Conservation (phyloP, 30 jellyfish, hydroid and myxozoan species). For the Aurelia sp. region DNA sequence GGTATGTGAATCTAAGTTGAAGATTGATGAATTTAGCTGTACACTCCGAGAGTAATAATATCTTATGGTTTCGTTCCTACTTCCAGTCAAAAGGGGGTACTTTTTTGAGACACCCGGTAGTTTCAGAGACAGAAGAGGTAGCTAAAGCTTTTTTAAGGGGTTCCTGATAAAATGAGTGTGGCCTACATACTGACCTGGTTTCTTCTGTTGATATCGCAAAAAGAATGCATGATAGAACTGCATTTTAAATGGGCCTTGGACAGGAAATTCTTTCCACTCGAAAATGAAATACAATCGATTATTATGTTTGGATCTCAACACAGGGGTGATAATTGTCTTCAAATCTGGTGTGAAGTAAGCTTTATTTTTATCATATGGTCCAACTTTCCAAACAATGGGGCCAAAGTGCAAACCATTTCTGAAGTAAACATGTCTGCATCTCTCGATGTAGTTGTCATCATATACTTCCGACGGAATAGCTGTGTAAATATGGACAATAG, state of each 20-base stretch:
- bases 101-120: too few species aligned
- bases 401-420: slow-evolving; percentile 23
- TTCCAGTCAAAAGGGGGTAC: too few species aligned
- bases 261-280: not conserved
- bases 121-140: too few species aligned
- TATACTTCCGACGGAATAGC: slow-evolving; percentile 4
- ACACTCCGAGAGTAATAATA: too few species aligned
- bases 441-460: not conserved
- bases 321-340: slow-evolving; percentile 10
- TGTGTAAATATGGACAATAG: slow-evolving; percentile 14
- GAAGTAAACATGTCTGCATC: slow-evolving; percentile 4
- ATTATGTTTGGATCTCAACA: not conserved
- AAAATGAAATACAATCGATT: not conserved
- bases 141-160: too few species aligned
- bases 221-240: not conserved
- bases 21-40: too few species aligned
- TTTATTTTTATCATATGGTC: not conserved
- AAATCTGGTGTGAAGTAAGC: not conserved
- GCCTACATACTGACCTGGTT: not conserved
- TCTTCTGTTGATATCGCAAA: not conserved
- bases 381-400: slow-evolving; percentile 19
- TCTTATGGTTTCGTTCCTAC: too few species aligned
- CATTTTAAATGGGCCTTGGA: not conserved
- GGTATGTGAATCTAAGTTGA: too few species aligned
- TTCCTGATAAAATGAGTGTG: too few species aligned